Evolutionary conservation across 2,888 invertebrate genomes (phyloP), one percentile per base, ranked within the genome.

Genomic region (Phortica magna): DNA sequence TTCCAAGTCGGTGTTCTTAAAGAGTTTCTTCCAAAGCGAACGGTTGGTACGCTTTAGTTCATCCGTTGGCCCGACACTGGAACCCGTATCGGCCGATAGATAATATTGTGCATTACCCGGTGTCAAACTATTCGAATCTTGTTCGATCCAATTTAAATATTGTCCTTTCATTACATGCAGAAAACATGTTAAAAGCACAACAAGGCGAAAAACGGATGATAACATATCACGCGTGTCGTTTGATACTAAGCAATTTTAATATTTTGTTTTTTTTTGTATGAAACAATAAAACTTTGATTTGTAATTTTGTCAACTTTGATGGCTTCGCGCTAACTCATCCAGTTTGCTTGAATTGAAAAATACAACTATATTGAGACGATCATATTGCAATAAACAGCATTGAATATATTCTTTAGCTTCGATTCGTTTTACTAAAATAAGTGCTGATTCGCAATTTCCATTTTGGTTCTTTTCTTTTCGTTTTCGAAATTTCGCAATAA

Each of bases 21-120:
- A 78, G 12, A 82, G 71, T 10, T 79, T 79, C 67, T 90, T 90
- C 4, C 84, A 64, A 4, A 89, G 79, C 14, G 84, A 87, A 0
- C 89, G 85, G 75, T 88, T 84, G 4, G 84, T 81, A 10, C 89
- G 88, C 43, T 74, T 83, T 17, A 86, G 68, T 17, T 87, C 79
- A 0, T 80, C 83, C 10, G 80, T 82, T 31, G 84, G 82, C 1
- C 82, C 84, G 73, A 87, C 85, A 19, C 76, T 67, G 3, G 81
- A 65, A 10, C 89, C 90, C 0, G 82, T 73, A 75, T 90, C 89
- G 12, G 84, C 86, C 80, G 81, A 74, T 14, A 83, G 79, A 74
- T 88, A 89, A 42, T 86, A 90, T 70, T 80, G 41, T 0, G 83
- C 80, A 12, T 85, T 74, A 6, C 82, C 88, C 3, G 89, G 88